A percentile compares a stretch with the other conserved stretches of the same genome.
Conservation (phyloP, 2,797 vertebrate species). For the Poecilia picta region DNA sequence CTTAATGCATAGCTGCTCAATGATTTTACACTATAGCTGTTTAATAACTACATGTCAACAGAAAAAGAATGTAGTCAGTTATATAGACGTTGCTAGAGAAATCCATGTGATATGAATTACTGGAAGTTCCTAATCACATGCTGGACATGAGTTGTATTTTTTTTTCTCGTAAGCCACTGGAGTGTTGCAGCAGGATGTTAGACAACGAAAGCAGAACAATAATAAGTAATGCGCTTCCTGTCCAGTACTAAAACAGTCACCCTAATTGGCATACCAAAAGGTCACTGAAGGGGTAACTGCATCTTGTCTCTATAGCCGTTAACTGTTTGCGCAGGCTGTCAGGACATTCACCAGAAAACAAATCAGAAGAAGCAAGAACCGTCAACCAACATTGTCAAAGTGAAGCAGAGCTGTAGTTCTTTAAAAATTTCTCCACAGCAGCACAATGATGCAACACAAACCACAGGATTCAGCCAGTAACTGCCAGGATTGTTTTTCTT, state of each 20-base stretch:
- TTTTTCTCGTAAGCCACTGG: conserved; percentile 41
- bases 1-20: background rate
- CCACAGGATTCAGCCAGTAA: background rate
- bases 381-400: background rate
- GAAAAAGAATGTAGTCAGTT: background rate
- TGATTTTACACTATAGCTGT: background rate
- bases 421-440: background rate
- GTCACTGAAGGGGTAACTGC: background rate
- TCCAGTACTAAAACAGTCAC: conserved; percentile 17
- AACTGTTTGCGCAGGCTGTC: background rate
- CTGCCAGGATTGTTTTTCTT: conserved; percentile 5
- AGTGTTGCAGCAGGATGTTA: conserved; percentile 57
- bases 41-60: background rate
- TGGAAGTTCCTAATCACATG: conserved; percentile 22
- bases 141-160: conserved; percentile 22
- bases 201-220: conserved; percentile 59
- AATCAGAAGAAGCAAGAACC: background rate
- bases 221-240: conserved; percentile 51
- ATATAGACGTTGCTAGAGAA: conserved; percentile 2
- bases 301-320: background rate
- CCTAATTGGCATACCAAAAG: conserved; percentile 35
- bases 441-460: conserved; percentile 8
- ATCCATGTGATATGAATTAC: conserved; percentile 14
- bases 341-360: background rate
- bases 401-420: background rate